These are phyloP conservation scores for Tretioscincus oriximinensis DNA, from an alignment of 2,113 vertebrate genomes.

Conservation along the genomic window DNA sequence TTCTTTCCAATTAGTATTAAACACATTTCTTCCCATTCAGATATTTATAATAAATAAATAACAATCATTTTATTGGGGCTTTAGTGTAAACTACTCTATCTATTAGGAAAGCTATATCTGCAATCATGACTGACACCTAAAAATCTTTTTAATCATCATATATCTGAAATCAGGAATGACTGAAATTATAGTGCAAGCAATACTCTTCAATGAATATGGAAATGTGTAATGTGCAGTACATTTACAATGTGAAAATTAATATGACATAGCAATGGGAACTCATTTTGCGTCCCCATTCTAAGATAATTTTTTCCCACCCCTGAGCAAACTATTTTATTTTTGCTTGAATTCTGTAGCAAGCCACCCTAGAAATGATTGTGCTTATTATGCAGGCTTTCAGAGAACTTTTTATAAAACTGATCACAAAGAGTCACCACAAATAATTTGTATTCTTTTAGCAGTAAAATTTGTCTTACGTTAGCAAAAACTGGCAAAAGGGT, in stretches of 20 bases:
- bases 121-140: not conserved
- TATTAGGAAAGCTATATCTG: no score
- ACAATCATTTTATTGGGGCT: no score
- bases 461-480: conserved; percentile 8
- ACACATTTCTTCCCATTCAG: no score
- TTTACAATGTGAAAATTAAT: not conserved
- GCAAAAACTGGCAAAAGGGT: conserved; percentile 8
- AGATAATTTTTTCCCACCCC: conserved; percentile 13
- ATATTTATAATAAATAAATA: no score
- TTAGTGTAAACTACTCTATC: no score
- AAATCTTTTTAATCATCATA: not conserved
- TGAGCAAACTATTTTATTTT: conserved; percentile 30
- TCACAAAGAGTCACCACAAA: conserved; percentile 8
- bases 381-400: not conserved
- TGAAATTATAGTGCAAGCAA: not conserved
- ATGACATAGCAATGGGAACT: not conserved
- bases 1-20: no score
- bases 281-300: not conserved
- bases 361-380: not conserved
- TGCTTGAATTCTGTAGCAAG: conserved; percentile 1
- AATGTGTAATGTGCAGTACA: not conserved
- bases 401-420: not conserved
- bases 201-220: not conserved
- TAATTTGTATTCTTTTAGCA: conserved; percentile 16
- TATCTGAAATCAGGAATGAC: not conserved